phyloP scores from a whole-genome alignment of 2,797 vertebrate species.

The Semotilus atromaculatus region DNA sequence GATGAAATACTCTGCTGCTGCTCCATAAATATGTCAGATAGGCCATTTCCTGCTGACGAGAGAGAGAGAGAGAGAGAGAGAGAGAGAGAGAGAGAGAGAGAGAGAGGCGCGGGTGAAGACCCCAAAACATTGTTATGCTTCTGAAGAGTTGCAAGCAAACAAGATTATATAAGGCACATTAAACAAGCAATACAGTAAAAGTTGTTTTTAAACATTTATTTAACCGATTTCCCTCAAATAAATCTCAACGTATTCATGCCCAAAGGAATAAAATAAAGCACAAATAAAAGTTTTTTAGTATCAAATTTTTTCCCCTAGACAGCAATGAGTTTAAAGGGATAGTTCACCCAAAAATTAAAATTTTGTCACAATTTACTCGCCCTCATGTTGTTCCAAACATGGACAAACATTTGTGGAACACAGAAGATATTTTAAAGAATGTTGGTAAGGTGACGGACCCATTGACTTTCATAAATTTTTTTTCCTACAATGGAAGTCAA shows the following conservation, averaged over 20 bases:
- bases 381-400: no score
- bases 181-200: not conserved
- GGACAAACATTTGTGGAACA: no score
- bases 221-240: not conserved
- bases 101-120: not conserved
- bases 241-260: not conserved
- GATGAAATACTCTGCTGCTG: conserved; percentile 37
- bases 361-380: no score
- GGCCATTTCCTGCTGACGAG: conserved; percentile 31
- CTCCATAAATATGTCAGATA: conserved; percentile 53
- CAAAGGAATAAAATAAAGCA: not conserved
- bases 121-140: not conserved
- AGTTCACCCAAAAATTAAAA: no score
- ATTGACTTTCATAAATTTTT: no score
- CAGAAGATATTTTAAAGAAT: no score
- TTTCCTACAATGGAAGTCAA: no score
- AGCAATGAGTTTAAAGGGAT: no score
- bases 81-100: not conserved
- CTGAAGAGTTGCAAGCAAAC: not conserved
- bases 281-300: not conserved
- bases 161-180: not conserved
- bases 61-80: not conserved
- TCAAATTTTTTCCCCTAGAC: not conserved
- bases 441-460: no score
- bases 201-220: no score